These are phyloP conservation scores for Drosophila littoralis DNA, from an alignment of 1,140 invertebrate genomes.

Conservation along the genomic window DNA sequence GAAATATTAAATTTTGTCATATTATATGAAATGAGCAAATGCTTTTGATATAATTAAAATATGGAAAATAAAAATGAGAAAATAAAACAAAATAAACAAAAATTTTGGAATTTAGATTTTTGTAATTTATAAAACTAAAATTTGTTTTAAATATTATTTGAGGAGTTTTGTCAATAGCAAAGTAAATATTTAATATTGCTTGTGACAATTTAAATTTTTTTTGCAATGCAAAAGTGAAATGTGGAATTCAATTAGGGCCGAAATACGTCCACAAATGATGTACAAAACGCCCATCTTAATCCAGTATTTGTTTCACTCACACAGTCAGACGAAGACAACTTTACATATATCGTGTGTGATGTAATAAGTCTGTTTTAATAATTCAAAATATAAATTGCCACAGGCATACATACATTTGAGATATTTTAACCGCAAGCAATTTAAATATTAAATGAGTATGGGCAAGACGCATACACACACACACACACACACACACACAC, in stretches of 20 bases:
- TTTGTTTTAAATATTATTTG: too few relatives aligned
- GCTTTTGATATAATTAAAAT: neutral
- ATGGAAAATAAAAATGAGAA: neutral
- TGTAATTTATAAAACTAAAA: too few relatives aligned
- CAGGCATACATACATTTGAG: conserved; percentile 67
- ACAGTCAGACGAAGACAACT: conserved; percentile 8
- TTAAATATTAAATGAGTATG: conserved; percentile 80
- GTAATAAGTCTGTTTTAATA: conserved; percentile 79
- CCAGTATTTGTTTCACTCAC: conserved; percentile 23
- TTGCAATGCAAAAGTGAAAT: conserved; percentile 63
- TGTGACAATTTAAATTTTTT: conserved; percentile 61
- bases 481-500: conserved; percentile 1
- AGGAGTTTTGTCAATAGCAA: neutral
- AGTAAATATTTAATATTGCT: neutral
- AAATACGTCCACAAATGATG: conserved; percentile 50
- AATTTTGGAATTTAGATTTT: too few relatives aligned
- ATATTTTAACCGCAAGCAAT: conserved; percentile 83
- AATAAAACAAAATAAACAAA: too few relatives aligned
- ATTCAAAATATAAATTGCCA: conserved; percentile 82
- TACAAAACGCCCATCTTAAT: conserved; percentile 10
- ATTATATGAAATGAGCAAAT: too few relatives aligned
- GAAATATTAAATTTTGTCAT: neutral
- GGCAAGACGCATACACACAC: conserved; percentile 32
- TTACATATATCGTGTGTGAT: conserved; percentile 50
- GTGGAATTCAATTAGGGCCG: conserved; percentile 64